These are phyloP conservation scores for Alligator sinensis DNA, from an alignment of 2,113 vertebrate species.

Conservation along the genomic window DNA sequence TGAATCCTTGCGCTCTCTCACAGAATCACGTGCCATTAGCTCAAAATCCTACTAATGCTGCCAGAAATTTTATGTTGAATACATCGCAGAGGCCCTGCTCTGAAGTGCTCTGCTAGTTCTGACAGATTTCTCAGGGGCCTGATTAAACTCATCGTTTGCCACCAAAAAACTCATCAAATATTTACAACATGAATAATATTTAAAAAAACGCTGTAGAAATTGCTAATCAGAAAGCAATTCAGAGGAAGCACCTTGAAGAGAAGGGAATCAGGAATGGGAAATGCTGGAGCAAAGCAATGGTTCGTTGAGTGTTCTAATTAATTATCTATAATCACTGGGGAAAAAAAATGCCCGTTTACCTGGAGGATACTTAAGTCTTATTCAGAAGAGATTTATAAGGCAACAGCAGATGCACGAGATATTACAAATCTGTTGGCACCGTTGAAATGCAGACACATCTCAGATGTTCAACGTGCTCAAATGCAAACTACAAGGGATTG, in stretches of 20 bases:
- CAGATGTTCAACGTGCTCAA: accelerated
- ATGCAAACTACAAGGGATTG: too few relatives aligned
- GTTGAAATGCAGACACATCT: accelerated
- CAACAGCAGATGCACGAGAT: accelerated
- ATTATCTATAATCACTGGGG: background rate
- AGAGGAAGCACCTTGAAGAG: background rate
- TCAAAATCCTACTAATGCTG: background rate
- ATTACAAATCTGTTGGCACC: background rate
- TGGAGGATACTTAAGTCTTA: accelerated
- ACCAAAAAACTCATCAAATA: slow-evolving; percentile 53
- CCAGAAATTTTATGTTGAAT: background rate
- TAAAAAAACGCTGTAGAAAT: slow-evolving; percentile 47
- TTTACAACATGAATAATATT: slow-evolving; percentile 55
- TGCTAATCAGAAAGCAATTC: slow-evolving; percentile 26
- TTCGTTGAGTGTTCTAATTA: background rate
- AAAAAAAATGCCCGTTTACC: accelerated
- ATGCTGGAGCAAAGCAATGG: background rate
- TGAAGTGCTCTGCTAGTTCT: background rate
- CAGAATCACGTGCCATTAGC: background rate
- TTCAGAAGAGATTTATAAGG: accelerated
- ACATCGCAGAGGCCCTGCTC: background rate
- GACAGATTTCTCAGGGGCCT: background rate
- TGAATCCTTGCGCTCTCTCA: too few relatives aligned
- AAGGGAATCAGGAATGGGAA: background rate
- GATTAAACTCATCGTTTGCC: slow-evolving; percentile 49